These are phyloP conservation scores for Trichosurus vulpecula DNA, from an alignment of 2,797 vertebrate genomes.

Conservation along the genomic window DNA sequence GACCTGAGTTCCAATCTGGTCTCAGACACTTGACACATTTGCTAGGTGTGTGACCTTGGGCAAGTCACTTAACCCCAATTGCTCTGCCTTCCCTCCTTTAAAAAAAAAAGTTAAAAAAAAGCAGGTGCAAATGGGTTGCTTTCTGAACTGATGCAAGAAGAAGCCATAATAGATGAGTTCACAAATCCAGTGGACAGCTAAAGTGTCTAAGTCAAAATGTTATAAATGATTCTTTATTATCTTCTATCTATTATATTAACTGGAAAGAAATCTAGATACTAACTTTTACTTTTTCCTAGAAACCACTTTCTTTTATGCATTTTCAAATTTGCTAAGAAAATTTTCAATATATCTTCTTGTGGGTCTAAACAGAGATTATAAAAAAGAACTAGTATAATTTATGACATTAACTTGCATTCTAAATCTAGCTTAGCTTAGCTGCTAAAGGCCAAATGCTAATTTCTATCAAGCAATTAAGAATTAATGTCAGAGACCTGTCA, in stretches of 20 bases:
- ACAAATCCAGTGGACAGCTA: no score
- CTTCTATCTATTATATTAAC: neutral
- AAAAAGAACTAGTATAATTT: neutral
- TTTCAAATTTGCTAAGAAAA: neutral
- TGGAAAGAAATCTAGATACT: neutral
- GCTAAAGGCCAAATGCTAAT: constrained; percentile 70
- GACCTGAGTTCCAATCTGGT: no score
- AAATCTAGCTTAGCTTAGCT: constrained; percentile 40
- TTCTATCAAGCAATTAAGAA: constrained; percentile 59
- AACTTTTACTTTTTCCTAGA: neutral
- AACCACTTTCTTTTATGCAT: neutral
- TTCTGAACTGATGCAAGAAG: no score
- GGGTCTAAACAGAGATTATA: constrained; percentile 14
- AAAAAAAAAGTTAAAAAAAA: no score
- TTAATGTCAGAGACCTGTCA: constrained; percentile 64
- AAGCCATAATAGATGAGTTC: no score
- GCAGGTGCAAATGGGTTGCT: fast-evolving
- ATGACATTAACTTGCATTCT: constrained; percentile 26
- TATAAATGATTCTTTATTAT: neutral
- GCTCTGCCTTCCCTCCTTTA: no score
- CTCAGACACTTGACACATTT: no score
- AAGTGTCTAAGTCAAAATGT: neutral
- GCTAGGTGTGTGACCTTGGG: no score
- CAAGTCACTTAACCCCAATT: no score
- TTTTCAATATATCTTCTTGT: neutral